Conservation (phyloP, 64 coral and sea anemone species). For the Acropora tenuis region DNA sequence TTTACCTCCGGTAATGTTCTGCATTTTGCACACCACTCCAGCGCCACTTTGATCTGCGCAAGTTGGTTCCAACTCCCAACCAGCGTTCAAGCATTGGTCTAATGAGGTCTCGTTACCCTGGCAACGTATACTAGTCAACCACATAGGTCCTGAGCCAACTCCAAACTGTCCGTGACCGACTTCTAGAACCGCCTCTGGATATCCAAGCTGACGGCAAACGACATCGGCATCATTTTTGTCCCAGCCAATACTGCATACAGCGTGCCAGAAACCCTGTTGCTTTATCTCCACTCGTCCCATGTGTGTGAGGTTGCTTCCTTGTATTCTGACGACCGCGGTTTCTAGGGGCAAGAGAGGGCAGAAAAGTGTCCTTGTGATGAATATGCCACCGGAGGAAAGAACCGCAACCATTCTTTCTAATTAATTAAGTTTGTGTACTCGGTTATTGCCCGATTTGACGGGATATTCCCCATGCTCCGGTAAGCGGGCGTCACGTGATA, state of each 20-base stretch:
- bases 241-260: conserved; percentile 29
- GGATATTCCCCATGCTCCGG: too few species aligned
- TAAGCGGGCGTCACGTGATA: too few species aligned
- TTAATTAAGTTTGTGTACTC: too few species aligned
- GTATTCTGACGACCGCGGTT: conserved; percentile 17
- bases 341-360: background rate
- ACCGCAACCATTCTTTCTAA: too few species aligned
- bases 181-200: conserved; percentile 10
- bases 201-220: conserved; percentile 55
- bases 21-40: conserved; percentile 21
- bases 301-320: background rate
- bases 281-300: conserved; percentile 48
- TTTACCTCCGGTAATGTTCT: conserved; percentile 13
- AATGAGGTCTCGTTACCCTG: conserved; percentile 33
- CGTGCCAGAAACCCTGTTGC: conserved; percentile 16
- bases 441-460: too few species aligned
- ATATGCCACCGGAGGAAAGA: too few species aligned
- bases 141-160: conserved; percentile 27
- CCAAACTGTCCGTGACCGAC: conserved; percentile 25
- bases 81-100: conserved; percentile 34
- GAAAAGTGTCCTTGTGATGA: too few species aligned
- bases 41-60: background rate
- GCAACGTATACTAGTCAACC: conserved; percentile 29
- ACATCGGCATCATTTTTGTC: conserved; percentile 44
- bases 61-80: conserved; percentile 11